Base-by-base conservation (phyloP, 2,797 vertebrate species). In the Carduelis carduelis region DNA sequence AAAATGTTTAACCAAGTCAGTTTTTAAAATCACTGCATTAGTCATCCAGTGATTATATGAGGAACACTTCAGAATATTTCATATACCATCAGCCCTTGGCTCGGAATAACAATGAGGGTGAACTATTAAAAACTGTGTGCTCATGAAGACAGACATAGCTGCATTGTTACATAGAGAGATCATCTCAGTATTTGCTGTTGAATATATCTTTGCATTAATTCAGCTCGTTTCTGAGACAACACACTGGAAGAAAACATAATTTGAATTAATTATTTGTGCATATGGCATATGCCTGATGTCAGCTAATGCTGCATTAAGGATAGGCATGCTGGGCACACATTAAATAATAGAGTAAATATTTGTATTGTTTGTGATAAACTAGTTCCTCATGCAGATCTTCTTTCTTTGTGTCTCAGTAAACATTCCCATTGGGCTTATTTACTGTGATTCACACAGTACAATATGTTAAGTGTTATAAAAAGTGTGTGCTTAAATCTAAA, bases 301-400 rank as follows among this genome's bases (percentile, higher is more conserved):
- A 97, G 97, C 97, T 98, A 98, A 96, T 97, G 97, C 96, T 96
- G 89, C 96, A 96, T 97, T 98, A 98, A 97, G 93, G 94, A 96
- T 97, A 98, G 97, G 95, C 97, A 96, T 97, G 96, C 98, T 98
- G 97, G 97, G 97, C 96, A 97, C 97, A 96, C 95, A 96, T 97
- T 97, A 98, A 98, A 97, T 97, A 98, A 96, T 93, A 96, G 93
- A 97, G 97, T 98, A 98, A 98, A 98, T 98, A 98, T 98, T 98
- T 98, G 97, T 96, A 97, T 98, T 97, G 96, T 98, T 98, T 97
- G 94, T 97, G 95, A 98, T 97, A 97, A 98, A 98, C 93, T 66
- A 82, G 86, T 97, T 97, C 90, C 83, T 97, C 97, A 94, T 97
- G 95, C 87, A 95, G 94, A 70, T 95, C 87, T 93, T 97, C 92